Evolutionary conservation across 2,797 vertebrate genomes (phyloP), one percentile per base, ranked within the genome.

Genomic region (Enteromius treurensis): DNA sequence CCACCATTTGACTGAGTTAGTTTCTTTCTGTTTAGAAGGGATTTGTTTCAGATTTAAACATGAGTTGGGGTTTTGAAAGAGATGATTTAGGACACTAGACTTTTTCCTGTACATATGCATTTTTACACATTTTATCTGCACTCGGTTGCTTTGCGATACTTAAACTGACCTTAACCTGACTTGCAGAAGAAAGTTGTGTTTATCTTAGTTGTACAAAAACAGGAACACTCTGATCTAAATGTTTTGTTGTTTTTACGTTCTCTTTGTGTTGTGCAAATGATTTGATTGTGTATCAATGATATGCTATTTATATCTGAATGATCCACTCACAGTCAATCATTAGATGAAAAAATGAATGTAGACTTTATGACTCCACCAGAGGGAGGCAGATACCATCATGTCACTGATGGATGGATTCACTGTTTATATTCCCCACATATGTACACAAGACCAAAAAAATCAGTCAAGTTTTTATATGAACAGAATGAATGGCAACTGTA

Each of bases 321-420:
- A 29, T 26, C 4, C 4, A 26, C 23, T 14, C 2, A 5, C 4
- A 62, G 6, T 62, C 5, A 29, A 1, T 64, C 15, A 17, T 6
- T 64, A 1, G 42, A 42, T 64, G 29, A 32, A 17, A 64, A 32
- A 64, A 64, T 23, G 1, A 58, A 58, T 60, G 23, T 14, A 34
- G 49, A 68, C 81, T 13, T 14, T 49, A 53, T 62, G 42, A 64
- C 47, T 62, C 82, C 82, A 83, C 53, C 67, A 77, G 82, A 83
- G 77, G 75, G 81, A 69, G 42, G 65, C 74, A 83, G 37, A 77
- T 11, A 49, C 75, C 40, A 37, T 75, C 0, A 53, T 45, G 49
- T 9, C 67, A 62, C 29, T 26, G 29, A 29, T 79, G 42, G 19
- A 64, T 29, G 34, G n/a, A 58, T 45, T 67, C 58, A 29, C 51